These are phyloP conservation scores for Agonopterix heracliana DNA, from an alignment of 2,888 invertebrate genomes.

Conservation along the genomic window DNA sequence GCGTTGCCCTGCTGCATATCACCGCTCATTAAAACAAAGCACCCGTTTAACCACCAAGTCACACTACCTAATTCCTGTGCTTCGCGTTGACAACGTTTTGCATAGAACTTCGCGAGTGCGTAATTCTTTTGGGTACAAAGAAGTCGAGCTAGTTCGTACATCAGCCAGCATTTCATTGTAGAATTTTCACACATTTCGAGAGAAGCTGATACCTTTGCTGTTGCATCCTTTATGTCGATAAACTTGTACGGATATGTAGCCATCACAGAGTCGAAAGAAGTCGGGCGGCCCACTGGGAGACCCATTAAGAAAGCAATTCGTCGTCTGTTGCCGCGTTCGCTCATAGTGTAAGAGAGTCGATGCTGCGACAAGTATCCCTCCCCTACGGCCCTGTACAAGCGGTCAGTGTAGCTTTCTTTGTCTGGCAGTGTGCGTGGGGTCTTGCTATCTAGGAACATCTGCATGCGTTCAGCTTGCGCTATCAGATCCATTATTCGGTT, in stretches of 20 bases:
- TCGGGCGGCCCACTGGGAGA: constrained; percentile 53
- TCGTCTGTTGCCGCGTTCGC: constrained; percentile 61
- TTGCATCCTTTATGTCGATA: constrained; percentile 55
- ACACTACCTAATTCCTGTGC: constrained; percentile 51
- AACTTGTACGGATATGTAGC: constrained; percentile 65
- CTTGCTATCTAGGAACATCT: constrained; percentile 56
- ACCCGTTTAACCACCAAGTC: constrained; percentile 66
- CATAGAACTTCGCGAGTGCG: constrained; percentile 63
- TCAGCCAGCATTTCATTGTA: constrained; percentile 66
- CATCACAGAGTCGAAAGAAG: constrained; percentile 67
- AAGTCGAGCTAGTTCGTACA: constrained; percentile 61
- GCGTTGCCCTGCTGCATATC: constrained; percentile 69
- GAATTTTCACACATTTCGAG: constrained; percentile 68
- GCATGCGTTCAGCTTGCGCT: constrained; percentile 63
- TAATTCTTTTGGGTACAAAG: constrained; percentile 62
- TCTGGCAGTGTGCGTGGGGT: constrained; percentile 60
- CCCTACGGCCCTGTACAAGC: constrained; percentile 59
- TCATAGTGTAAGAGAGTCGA: constrained; percentile 59
- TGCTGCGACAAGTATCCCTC: constrained; percentile 60
- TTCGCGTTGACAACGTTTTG: constrained; percentile 61
- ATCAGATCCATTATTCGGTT: constrained; percentile 57
- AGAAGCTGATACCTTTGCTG: constrained; percentile 41
- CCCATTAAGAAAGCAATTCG: constrained; percentile 68
- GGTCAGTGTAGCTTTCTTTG: constrained; percentile 58
- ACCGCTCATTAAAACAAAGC: constrained; percentile 61